These are phyloP conservation scores for Plusia festucae DNA, from an alignment of 2,888 invertebrate species.

Conservation along the genomic window DNA sequence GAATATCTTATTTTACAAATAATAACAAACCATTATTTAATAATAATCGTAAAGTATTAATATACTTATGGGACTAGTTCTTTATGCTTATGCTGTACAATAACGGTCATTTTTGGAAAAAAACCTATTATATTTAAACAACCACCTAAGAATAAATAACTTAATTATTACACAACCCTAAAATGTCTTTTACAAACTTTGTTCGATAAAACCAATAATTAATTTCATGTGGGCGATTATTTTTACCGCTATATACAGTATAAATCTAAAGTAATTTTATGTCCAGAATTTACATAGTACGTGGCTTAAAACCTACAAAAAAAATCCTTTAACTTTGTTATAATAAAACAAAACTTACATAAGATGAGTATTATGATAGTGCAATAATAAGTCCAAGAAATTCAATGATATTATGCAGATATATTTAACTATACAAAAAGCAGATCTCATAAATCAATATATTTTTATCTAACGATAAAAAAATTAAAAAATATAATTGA, in stretches of 20 bases:
- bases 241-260: no score
- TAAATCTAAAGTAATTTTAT: no score
- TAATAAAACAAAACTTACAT: neutral
- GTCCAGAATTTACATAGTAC: neutral
- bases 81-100: neutral
- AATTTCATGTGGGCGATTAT: no score
- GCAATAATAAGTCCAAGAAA: neutral
- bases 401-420: neutral
- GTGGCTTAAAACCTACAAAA: neutral
- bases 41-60: neutral
- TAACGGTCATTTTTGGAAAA: conserved; percentile 14
- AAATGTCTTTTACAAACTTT: neutral
- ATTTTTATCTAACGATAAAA: no score
- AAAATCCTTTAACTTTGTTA: conserved; percentile 12
- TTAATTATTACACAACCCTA: conserved; percentile 31
- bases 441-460: neutral
- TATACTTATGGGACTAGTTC: conserved; percentile 17
- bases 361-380: neutral
- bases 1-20: conserved; percentile 17
- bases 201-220: neutral
- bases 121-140: conserved; percentile 20
- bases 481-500: neutral
- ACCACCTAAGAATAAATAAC: conserved; percentile 19
- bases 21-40: conserved; percentile 26
- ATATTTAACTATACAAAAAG: neutral